Conservation (phyloP, 1,140 invertebrate genomes). For the Homalodisca vitripennis region DNA sequence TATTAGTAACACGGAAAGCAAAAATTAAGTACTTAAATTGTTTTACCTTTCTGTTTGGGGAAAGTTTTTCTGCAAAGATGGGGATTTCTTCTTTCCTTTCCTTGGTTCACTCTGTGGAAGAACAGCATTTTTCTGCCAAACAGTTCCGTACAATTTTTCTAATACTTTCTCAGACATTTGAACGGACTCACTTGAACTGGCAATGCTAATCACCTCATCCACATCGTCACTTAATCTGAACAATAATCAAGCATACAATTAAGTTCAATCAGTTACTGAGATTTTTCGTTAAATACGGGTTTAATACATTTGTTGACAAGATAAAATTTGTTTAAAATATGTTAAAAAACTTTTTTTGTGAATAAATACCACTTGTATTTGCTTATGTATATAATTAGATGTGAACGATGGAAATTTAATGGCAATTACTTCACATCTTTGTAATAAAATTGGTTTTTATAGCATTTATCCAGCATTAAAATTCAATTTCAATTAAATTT, state of each 20-base stretch:
- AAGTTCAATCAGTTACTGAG: not conserved
- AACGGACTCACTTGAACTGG: not conserved
- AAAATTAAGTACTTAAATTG: not conserved
- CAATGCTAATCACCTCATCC: not conserved
- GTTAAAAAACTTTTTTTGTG: too few relatives aligned
- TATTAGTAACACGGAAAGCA: not conserved
- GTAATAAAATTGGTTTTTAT: too few relatives aligned
- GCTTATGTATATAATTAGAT: too few relatives aligned
- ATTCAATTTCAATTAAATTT: too few relatives aligned
- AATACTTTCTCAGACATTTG: slow-evolving; percentile 15
- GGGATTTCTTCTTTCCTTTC: slow-evolving; percentile 8
- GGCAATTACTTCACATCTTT: too few relatives aligned
- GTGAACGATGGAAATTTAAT: too few relatives aligned
- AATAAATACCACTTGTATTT: too few relatives aligned
- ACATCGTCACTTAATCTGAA: not conserved
- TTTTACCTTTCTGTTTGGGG: not conserved
- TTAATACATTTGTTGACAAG: too few relatives aligned
- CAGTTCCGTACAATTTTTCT: slow-evolving; percentile 23
- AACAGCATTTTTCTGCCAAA: not conserved
- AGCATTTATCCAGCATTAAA: too few relatives aligned
- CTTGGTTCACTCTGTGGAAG: slow-evolving; percentile 16
- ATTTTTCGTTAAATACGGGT: not conserved
- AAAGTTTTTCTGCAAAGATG: not conserved
- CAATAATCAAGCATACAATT: not conserved
- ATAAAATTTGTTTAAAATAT: too few relatives aligned